A percentile compares a stretch with the other conserved stretches of the same genome.
These are phyloP conservation scores for Anthophora plumipes DNA, from an alignment of 2,888 invertebrate species.

Conservation along the genomic window DNA sequence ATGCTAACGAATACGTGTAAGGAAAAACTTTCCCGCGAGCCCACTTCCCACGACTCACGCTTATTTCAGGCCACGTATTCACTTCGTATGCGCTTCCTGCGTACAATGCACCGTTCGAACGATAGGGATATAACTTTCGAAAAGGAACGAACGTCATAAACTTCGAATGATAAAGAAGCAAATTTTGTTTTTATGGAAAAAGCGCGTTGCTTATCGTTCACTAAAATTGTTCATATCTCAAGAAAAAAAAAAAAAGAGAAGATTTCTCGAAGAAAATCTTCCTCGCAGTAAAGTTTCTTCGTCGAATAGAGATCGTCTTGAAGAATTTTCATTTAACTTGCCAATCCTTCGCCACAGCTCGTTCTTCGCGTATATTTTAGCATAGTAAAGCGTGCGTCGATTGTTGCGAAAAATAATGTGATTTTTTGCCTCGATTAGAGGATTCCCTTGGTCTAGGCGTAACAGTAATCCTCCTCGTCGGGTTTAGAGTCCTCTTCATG, in stretches of 20 bases:
- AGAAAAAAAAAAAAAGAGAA: neutral
- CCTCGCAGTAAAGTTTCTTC: neutral
- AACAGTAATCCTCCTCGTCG: constrained; percentile 6
- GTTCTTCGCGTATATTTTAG: neutral
- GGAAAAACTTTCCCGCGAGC: constrained; percentile 74
- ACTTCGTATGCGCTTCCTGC: constrained; percentile 61
- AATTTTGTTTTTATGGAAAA: neutral
- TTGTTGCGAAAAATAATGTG: constrained; percentile 12
- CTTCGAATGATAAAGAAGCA: neutral
- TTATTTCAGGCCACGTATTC: constrained; percentile 50
- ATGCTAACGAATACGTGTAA: constrained; percentile 18
- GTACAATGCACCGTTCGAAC: constrained; percentile 58
- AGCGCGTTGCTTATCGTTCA: too few species aligned
- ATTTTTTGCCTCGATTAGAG: constrained; percentile 29
- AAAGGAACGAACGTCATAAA: constrained; percentile 12
- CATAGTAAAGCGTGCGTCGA: neutral
- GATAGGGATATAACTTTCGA: constrained; percentile 23
- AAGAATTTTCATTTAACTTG: neutral
- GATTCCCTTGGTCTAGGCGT: neutral
- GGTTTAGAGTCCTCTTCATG: constrained; percentile 15
- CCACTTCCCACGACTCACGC: constrained; percentile 73
- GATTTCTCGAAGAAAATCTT: too few species aligned
- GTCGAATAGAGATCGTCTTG: neutral
- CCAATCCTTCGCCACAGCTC: neutral
- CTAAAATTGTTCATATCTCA: neutral